A percentile compares a stretch with the other conserved stretches of the same genome.
Evolutionary conservation across 2,888 invertebrate species (phyloP).

Genomic region (Alcis repandata): DNA sequence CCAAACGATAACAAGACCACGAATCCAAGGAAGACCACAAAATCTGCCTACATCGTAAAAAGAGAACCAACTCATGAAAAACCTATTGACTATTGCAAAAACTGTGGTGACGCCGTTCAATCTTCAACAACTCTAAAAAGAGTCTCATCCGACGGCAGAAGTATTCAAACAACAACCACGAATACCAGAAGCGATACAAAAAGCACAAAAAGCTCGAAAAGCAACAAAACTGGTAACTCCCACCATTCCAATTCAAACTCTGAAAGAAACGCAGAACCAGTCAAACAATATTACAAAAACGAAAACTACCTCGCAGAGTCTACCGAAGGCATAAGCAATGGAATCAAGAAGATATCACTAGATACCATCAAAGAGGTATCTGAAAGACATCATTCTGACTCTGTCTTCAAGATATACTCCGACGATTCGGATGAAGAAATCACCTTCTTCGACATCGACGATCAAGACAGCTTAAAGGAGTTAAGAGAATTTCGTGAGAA

Average conservation of each 20-base stretch:
- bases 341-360: slow-evolving; percentile 57
- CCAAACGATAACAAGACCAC: slow-evolving; percentile 41
- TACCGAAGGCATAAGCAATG: slow-evolving; percentile 51
- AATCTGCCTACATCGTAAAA: slow-evolving; percentile 63
- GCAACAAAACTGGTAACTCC: background rate
- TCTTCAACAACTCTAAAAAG: background rate
- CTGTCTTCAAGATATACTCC: slow-evolving; percentile 54
- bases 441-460: slow-evolving; percentile 52
- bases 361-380: slow-evolving; percentile 71
- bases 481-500: slow-evolving; percentile 83
- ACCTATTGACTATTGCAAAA: slow-evolving; percentile 55
- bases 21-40: slow-evolving; percentile 65
- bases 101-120: slow-evolving; percentile 64
- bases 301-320: slow-evolving; percentile 73
- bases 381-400: slow-evolving; percentile 55
- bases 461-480: slow-evolving; percentile 51
- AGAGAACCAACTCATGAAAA: slow-evolving; percentile 37
- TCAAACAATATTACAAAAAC: slow-evolving; percentile 75
- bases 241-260: slow-evolving; percentile 14
- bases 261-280: slow-evolving; percentile 38
- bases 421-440: slow-evolving; percentile 58
- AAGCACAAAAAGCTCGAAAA: slow-evolving; percentile 9
- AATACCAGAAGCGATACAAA: background rate
- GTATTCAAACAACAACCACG: background rate
- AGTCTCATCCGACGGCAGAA: slow-evolving; percentile 3